Base-by-base conservation (phyloP, 2,113 vertebrate genomes). In the Lepus timidus region DNA sequence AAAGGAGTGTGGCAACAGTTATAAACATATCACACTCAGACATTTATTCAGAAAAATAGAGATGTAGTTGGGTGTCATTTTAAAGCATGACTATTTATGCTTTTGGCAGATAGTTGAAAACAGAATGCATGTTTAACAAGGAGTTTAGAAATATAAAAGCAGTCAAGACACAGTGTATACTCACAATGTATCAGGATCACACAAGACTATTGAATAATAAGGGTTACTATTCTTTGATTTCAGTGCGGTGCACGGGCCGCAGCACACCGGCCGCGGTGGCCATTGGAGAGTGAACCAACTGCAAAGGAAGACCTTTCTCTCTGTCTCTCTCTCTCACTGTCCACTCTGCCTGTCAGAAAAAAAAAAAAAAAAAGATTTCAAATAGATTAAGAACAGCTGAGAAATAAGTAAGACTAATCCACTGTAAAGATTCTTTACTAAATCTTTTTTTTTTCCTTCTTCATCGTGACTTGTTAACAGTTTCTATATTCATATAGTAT, bases 41-140 rank as follows among this genome's bases (percentile, higher is more conserved):
- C 92, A 92, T 96, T 93, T 94, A 96, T 92, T 75, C 85, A 96
- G 93, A 97, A 95, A 97, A 96, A 97, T 96, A 94, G 81, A 95
- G 95, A 95, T 88, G 9, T 92, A 85, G 27, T 58, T 92, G 9
- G 23, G 19, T 96, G 92, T 94, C 92, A 93, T 90, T 90, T 94
- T 96, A 94, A 97, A 94, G 68, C 92, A 91, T 90, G 74, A 31
- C 62, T 96, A 90, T 90, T 96, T 97, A 93, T 95, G 74, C 58
- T 80, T 51, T 94, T 95, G 92, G 68, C 79, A 94, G 70, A 96
- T 68, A 93, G 81, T 52, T 92, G 78, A 82, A 96, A 95, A 90
- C 62, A 88, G 68, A 92, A 89, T 93, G 67, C 22, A 68, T 94
- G 90, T 85, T 31, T 85, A 96, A 29, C 36, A 64, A 4, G 22